These are phyloP conservation scores for Frankliniella fusca DNA, from an alignment of 2,888 invertebrate species.

Conservation along the genomic window DNA sequence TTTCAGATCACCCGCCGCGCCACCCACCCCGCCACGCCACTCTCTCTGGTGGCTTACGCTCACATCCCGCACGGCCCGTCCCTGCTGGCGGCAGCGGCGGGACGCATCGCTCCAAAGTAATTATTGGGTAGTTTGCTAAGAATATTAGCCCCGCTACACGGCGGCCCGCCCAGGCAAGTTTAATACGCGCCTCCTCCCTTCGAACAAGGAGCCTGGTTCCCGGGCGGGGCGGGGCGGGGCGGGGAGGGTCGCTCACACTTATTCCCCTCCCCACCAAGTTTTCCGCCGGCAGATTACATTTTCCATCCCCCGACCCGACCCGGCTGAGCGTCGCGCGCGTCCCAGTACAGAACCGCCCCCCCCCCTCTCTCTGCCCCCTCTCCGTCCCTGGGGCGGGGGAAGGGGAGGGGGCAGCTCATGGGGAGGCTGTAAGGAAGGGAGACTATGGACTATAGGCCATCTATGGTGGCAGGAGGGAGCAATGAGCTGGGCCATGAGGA, in stretches of 20 bases:
- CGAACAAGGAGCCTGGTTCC: not conserved
- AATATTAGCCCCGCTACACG: conserved; percentile 1
- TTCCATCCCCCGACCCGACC: not conserved
- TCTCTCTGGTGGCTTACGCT: not conserved
- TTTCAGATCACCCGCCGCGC: not conserved
- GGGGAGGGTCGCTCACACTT: not conserved
- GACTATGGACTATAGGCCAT: not conserved
- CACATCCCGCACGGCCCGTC: no score
- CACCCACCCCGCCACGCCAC: not conserved
- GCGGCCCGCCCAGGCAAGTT: not conserved
- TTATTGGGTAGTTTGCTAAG: conserved; percentile 16
- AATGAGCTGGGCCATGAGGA: no score
- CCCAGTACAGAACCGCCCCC: no score
- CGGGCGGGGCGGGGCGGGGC: no score
- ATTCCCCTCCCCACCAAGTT: not conserved
- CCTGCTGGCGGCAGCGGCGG: not conserved
- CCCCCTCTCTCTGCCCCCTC: no score
- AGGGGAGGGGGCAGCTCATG: not conserved
- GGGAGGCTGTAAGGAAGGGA: not conserved
- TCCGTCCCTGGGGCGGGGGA: no score
- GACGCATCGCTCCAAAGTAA: not conserved
- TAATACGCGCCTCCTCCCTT: not conserved
- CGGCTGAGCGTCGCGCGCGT: no score
- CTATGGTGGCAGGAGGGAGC: no score
- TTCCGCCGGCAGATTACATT: conserved; percentile 10